phyloP scores from a whole-genome alignment of 2,797 vertebrate genomes.

The Melanotaenia maccullochi region DNA sequence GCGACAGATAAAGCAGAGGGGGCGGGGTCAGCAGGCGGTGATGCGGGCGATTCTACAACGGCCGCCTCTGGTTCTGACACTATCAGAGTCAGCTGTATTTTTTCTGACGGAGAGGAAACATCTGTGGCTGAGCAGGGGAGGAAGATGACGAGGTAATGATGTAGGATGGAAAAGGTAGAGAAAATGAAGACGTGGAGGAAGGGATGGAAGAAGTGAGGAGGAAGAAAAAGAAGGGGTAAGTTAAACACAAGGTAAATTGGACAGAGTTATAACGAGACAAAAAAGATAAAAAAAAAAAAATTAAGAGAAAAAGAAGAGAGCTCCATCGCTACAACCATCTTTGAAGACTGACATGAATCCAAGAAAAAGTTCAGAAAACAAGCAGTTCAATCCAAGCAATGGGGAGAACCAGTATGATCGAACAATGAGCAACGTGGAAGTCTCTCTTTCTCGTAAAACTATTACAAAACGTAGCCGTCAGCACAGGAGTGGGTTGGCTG shows the following conservation, averaged over 20 bases:
- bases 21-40: background rate
- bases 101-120: conserved; percentile 10
- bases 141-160: background rate
- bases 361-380: too few relatives aligned
- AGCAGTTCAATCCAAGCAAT: background rate
- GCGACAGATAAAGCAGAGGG: background rate
- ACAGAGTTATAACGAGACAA: too few relatives aligned
- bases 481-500: too few relatives aligned
- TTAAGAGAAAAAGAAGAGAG: background rate
- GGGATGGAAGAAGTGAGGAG: fast-evolving
- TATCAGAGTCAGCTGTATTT: conserved; percentile 19
- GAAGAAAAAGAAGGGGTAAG: background rate
- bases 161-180: background rate
- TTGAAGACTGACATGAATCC: too few relatives aligned
- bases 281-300: too few relatives aligned
- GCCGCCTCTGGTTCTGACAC: conserved; percentile 41
- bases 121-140: conserved; percentile 6
- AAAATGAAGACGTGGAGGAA: background rate
- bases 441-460: too few relatives aligned
- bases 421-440: background rate
- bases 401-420: background rate
- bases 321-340: too few relatives aligned
- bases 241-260: background rate
- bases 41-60: background rate
- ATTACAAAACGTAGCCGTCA: too few relatives aligned